phyloP scores from a whole-genome alignment of 2,113 vertebrate species.

The Pseudolaguvia tuberculata region DNA sequence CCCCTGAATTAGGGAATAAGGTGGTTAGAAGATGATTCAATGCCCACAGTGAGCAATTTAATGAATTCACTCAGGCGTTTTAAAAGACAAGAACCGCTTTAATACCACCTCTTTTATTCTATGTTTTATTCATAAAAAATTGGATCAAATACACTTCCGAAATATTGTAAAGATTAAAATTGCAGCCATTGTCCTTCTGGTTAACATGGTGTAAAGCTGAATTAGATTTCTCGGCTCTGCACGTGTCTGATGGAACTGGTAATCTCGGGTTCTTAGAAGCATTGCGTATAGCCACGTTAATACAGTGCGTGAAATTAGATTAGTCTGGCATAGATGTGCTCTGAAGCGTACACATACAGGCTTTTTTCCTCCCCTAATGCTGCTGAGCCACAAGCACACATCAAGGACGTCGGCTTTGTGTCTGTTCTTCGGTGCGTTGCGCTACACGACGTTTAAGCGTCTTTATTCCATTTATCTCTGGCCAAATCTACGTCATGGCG shows the following conservation, averaged over 20 bases:
- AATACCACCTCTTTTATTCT: constrained; percentile 2
- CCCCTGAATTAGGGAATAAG: too few species aligned
- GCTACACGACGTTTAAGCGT: neutral
- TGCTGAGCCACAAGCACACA: constrained; percentile 8
- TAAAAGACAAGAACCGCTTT: neutral
- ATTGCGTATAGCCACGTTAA: constrained; percentile 25
- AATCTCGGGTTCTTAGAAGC: constrained; percentile 5
- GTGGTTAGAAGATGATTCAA: too few species aligned
- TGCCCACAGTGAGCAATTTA: too few species aligned
- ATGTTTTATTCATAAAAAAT: constrained; percentile 5
- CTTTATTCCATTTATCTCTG: constrained; percentile 11
- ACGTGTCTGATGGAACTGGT: constrained; percentile 12
- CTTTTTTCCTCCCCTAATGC: neutral
- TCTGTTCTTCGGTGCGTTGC: neutral
- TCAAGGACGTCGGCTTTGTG: constrained; percentile 21
- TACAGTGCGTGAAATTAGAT: constrained; percentile 44
- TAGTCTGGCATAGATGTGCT: constrained; percentile 37
- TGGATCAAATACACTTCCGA: neutral
- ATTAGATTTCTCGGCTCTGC: constrained; percentile 6
- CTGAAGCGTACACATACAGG: neutral
- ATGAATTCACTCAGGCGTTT: neutral
- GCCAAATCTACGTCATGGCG: neutral
- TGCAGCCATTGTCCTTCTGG: constrained; percentile 2
- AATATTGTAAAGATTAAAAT: constrained; percentile 1
- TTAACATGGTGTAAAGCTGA: constrained; percentile 1